phyloP scores from a whole-genome alignment of 2,113 vertebrate genomes.

The Dasyurus viverrinus region DNA sequence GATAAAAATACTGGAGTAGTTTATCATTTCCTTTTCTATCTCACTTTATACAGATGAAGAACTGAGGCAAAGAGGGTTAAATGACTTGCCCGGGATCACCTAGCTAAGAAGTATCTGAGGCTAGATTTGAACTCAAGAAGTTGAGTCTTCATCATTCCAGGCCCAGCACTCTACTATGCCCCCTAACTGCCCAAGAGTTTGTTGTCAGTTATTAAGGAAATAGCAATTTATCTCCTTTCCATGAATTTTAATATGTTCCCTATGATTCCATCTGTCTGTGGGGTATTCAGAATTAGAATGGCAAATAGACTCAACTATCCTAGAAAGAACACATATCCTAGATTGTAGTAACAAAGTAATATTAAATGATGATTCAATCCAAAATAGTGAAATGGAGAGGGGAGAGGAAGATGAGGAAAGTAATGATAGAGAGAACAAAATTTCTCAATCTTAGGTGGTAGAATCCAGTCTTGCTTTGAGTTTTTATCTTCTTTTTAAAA shows the following conservation, averaged over 20 bases:
- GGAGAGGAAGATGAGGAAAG: background rate
- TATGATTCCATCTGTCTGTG: background rate
- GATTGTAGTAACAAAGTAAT: conserved; percentile 9
- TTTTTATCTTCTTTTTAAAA: conserved; percentile 51
- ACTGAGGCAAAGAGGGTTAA: background rate
- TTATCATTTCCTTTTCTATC: background rate
- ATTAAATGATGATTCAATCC: conserved; percentile 40
- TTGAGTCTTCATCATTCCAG: background rate
- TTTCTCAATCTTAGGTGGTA: background rate
- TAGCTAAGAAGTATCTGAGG: too few species aligned
- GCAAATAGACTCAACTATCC: background rate
- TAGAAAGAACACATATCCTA: conserved; percentile 30
- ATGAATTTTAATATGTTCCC: background rate
- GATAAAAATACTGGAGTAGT: background rate
- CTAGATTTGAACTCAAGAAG: background rate
- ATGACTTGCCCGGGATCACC: background rate
- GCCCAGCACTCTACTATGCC: background rate
- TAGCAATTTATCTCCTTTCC: background rate
- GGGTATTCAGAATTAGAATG: background rate
- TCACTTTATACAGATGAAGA: background rate
- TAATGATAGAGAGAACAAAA: background rate
- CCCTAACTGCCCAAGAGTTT: background rate
- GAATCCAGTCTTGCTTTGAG: conserved; percentile 15
- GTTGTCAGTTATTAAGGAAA: background rate
- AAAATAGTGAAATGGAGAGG: conserved; percentile 2